Conservation (phyloP, 1,140 invertebrate genomes). For the Pseudobourletiella spinata region DNA sequence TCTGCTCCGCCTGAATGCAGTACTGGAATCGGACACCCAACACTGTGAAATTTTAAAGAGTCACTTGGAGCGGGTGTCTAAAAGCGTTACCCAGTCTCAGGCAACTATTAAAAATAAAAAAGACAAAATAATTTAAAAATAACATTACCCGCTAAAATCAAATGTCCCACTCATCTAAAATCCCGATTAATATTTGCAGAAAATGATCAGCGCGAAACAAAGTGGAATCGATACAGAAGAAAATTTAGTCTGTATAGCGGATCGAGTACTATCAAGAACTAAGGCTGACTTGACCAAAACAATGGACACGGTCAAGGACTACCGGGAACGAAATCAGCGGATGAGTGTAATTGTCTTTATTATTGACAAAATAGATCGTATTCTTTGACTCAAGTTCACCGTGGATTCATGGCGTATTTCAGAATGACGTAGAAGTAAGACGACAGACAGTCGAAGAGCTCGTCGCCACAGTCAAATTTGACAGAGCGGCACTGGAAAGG, state of each 20-base stretch:
- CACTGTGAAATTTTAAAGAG: not conserved
- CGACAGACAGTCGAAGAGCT: slow-evolving; percentile 15
- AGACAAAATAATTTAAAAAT: not conserved
- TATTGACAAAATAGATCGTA: not conserved
- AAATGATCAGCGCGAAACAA: slow-evolving; percentile 2
- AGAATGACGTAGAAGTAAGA: slow-evolving; percentile 14
- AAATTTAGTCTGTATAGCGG: not conserved
- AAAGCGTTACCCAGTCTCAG: not conserved
- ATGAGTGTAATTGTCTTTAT: not conserved
- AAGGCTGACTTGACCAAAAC: not conserved
- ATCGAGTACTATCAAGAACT: not conserved
- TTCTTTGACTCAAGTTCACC: too few species aligned
- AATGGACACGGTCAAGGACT: not conserved
- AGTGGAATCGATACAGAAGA: slow-evolving; percentile 7
- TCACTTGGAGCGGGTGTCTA: not conserved
- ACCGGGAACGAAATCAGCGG: not conserved
- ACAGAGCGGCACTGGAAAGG: slow-evolving; percentile 17
- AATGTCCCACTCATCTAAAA: too few species aligned
- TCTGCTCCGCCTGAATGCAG: slow-evolving; percentile 2
- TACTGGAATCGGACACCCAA: slow-evolving; percentile 10
- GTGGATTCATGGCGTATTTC: too few species aligned
- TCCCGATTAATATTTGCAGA: not conserved
- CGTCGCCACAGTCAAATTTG: slow-evolving; percentile 15
- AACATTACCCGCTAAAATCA: too few species aligned
- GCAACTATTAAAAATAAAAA: not conserved